A percentile compares a stretch with the other conserved stretches of the same genome.
Evolutionary conservation across 2,888 invertebrate species (phyloP).

Genomic region (Conops quadrifasciatus): DNA sequence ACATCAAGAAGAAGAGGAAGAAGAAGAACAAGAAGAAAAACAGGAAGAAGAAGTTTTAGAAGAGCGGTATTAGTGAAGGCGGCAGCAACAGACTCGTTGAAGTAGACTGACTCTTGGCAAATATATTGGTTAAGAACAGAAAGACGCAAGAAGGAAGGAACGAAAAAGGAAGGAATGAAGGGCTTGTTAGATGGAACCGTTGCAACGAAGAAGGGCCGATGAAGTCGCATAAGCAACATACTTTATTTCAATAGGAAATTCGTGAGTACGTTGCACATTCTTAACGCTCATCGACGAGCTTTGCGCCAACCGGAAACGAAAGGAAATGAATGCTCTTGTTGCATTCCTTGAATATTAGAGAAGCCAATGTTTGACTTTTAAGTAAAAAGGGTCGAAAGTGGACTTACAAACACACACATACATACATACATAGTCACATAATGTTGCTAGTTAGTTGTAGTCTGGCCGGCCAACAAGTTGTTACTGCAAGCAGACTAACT

Average conservation of each 20-base stretch:
- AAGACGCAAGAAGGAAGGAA: background rate
- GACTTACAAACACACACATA: background rate
- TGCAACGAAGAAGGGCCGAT: background rate
- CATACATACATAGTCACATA: background rate
- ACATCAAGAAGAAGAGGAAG: background rate
- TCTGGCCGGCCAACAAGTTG: background rate
- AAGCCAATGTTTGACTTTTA: slow-evolving; percentile 25
- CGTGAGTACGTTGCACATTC: background rate
- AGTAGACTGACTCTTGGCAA: background rate
- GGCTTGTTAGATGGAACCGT: too few relatives aligned
- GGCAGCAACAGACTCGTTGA: too few relatives aligned
- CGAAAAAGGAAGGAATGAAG: background rate
- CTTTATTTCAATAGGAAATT: background rate
- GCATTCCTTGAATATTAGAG: slow-evolving; percentile 29
- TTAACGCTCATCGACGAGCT: background rate
- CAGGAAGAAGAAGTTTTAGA: background rate
- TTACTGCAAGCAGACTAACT: too few relatives aligned
- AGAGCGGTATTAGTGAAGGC: too few relatives aligned
- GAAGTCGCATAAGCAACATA: background rate
- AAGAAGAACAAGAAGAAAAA: background rate
- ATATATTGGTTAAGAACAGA: background rate
- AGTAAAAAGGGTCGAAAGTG: background rate
- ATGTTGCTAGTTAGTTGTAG: background rate
- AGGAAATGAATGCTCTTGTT: slow-evolving; percentile 17
- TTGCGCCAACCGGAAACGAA: slow-evolving; percentile 23